Evolutionary conservation across 2,888 invertebrate genomes (phyloP).

Genomic region (Anthrax anthrax): DNA sequence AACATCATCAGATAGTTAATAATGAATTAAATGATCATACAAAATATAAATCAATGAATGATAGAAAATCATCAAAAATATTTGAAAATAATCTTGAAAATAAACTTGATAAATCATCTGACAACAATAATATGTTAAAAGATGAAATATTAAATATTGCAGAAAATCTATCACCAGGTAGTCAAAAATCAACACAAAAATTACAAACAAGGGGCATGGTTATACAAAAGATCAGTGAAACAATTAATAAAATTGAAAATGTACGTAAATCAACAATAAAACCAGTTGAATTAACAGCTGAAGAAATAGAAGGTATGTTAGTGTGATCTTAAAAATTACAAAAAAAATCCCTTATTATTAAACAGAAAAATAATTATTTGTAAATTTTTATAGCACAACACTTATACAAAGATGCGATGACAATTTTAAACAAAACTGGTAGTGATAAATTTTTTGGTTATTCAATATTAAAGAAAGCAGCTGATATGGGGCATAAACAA

Average conservation of each 20-base stretch:
- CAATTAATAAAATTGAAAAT: conserved; percentile 26
- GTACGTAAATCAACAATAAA: conserved; percentile 35
- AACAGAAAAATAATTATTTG: conserved; percentile 37
- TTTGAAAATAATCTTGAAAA: conserved; percentile 9
- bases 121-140: conserved; percentile 17
- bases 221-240: conserved; percentile 10
- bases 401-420: conserved; percentile 56
- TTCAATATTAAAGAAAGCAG: conserved; percentile 60
- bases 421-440: conserved; percentile 53
- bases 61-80: conserved; percentile 9
- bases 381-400: conserved; percentile 45
- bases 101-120: background rate
- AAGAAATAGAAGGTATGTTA: conserved; percentile 50
- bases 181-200: conserved; percentile 9
- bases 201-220: conserved; percentile 23
- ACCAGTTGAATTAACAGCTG: conserved; percentile 41
- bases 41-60: background rate
- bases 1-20: background rate
- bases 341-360: conserved; percentile 20
- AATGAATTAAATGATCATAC: conserved; percentile 1
- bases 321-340: background rate
- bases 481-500: conserved; percentile 62
- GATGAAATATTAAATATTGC: conserved; percentile 22
- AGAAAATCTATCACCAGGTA: conserved; percentile 3
- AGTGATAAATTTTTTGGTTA: conserved; percentile 62